Evolutionary conservation across 2,113 vertebrate genomes (phyloP), one percentile per base, ranked within the genome.

Genomic region (Tachuris rubrigastra): DNA sequence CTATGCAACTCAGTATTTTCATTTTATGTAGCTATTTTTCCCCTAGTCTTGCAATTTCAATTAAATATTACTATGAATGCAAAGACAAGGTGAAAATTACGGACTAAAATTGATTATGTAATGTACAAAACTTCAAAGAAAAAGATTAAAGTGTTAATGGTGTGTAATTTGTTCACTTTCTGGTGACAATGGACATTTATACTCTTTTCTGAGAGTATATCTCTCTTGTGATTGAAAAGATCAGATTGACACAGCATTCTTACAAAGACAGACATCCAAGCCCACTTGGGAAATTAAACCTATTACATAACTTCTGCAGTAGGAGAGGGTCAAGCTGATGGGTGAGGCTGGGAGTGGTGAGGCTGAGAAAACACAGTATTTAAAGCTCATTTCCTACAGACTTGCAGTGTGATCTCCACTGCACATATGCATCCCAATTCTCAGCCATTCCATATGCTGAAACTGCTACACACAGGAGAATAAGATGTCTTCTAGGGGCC

Each of bases 101-200:
- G 30, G 77, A 81, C 28, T 90, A 33, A 80, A 96, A 93, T 67
- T 66, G 46, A 90, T 71, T 83, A 28, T 4, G 28, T 77, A 92
- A 85, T 67, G 42, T 67, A 94, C 37, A 95, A 96, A 96, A 6
- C 65, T 69, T 87, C 65, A 94, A 91, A 93, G 18, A 74, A 94
- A 60, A 79, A 78, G 7, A 76, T 87, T 91, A 69, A 93, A 52
- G 31, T 72, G 88, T 55, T 95, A 96, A 95, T 82, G 56, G 90
- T 68, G 63, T 65, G 33, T 39, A 95, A 94, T 82, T 75, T 93
- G 20, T 81, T 96, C 88, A 28, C 60, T 85, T 94, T 55, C 33
- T 72, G 41, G 47, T 94, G 74, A 92, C 79, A 93, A 56, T 3
- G 10, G 21, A 13, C 7, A 3, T 87, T 86, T 91, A 56, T 90